These are phyloP conservation scores for Colletes gigas DNA, from an alignment of 1,140 invertebrate genomes.

Conservation along the genomic window DNA sequence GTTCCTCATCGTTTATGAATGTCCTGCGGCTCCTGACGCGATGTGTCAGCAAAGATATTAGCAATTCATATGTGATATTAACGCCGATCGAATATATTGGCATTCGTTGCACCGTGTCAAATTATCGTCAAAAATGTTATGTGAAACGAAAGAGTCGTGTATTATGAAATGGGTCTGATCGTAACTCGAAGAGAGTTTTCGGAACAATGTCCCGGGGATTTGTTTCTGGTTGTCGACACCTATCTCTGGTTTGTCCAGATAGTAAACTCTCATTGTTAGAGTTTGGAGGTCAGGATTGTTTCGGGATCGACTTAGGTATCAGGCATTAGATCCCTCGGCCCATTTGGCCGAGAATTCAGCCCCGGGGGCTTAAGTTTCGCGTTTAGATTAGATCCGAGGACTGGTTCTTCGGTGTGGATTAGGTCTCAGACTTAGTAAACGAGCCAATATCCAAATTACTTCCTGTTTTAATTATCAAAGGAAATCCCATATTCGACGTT, in stretches of 20 bases:
- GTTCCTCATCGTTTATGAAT: conserved; percentile 33
- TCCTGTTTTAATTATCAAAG: background rate
- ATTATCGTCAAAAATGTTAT: background rate
- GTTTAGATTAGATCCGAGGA: background rate
- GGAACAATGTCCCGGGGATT: too few relatives aligned
- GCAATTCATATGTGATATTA: conserved; percentile 32
- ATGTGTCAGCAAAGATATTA: conserved; percentile 18
- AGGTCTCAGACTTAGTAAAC: background rate
- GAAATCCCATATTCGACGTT: background rate
- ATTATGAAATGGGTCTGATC: too few relatives aligned
- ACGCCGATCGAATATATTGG: background rate
- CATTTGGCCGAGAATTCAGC: background rate
- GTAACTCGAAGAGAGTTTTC: too few relatives aligned
- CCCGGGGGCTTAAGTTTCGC: background rate
- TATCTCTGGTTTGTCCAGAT: too few relatives aligned
- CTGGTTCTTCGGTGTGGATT: background rate
- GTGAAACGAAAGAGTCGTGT: too few relatives aligned
- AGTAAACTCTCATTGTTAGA: too few relatives aligned
- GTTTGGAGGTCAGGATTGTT: background rate
- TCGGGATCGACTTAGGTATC: background rate
- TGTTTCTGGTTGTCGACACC: too few relatives aligned
- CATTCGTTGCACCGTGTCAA: too few relatives aligned
- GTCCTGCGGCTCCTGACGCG: conserved; percentile 3
- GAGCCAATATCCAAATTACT: background rate
- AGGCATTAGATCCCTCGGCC: background rate